A percentile compares a stretch with the other conserved stretches of the same genome.
These are phyloP conservation scores for Arge pagana DNA, from an alignment of 2,888 invertebrate genomes.

Conservation along the genomic window DNA sequence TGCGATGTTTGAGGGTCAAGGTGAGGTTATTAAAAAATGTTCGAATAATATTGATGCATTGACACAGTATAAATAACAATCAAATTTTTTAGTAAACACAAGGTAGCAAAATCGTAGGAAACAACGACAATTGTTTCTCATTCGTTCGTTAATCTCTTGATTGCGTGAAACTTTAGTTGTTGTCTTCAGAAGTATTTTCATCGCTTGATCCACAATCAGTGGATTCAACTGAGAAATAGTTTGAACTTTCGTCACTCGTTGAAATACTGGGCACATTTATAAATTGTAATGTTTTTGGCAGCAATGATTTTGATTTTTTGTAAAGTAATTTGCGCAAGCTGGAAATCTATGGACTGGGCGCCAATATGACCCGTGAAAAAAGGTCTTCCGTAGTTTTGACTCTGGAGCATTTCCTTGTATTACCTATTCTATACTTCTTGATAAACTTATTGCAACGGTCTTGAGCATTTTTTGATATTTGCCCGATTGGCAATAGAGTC, in stretches of 20 bases:
- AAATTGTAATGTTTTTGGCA: background rate
- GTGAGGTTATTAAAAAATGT: no score
- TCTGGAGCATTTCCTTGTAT: constrained; percentile 34
- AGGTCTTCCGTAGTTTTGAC: constrained; percentile 34
- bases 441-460: constrained; percentile 38
- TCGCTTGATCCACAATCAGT: background rate
- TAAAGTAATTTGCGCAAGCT: constrained; percentile 24
- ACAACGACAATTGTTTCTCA: no score
- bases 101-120: no score
- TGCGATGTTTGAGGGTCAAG: no score
- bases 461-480: constrained; percentile 43
- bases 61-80: no score
- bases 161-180: background rate
- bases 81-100: no score
- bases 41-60: no score
- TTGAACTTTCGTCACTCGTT: constrained; percentile 1
- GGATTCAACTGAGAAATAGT: background rate
- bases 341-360: constrained; percentile 36
- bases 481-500: constrained; percentile 37
- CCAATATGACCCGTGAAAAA: constrained; percentile 33
- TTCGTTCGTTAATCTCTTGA: background rate
- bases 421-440: constrained; percentile 34
- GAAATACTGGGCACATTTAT: constrained; percentile 4
- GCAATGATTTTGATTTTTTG: constrained; percentile 14
- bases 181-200: constrained; percentile 5